Conservation (phyloP, 1,140 invertebrate species). For the Drosophila ironensis region DNA sequence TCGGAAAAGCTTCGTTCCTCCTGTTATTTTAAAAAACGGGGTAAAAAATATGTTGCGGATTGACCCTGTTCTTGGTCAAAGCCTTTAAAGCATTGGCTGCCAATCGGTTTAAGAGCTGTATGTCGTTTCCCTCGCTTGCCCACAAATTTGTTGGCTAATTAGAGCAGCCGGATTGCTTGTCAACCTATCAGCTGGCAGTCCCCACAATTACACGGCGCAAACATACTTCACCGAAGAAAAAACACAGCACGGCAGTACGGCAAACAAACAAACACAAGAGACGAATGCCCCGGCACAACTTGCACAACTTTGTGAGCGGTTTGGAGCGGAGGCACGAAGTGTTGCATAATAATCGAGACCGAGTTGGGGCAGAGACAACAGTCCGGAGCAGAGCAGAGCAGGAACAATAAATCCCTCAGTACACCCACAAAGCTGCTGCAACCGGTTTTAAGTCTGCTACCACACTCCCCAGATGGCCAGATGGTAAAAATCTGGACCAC, state of each 20-base stretch:
- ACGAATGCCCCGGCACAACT: constrained; percentile 35
- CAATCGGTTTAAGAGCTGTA: constrained; percentile 13
- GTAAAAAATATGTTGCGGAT: too few species aligned
- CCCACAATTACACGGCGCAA: constrained; percentile 28
- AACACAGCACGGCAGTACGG: not conserved
- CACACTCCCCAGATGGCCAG: constrained; percentile 29
- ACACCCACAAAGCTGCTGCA: constrained; percentile 60
- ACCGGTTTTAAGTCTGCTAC: constrained; percentile 54
- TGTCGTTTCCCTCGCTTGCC: constrained; percentile 46
- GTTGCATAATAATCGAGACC: constrained; percentile 71
- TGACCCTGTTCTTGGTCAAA: too few species aligned
- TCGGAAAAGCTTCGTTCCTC: too few species aligned
- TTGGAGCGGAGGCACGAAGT: constrained; percentile 67
- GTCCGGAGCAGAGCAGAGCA: constrained; percentile 27
- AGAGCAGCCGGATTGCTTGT: constrained; percentile 46
- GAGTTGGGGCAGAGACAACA: constrained; percentile 37
- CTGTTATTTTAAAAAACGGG: too few species aligned
- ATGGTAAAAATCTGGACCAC: constrained; percentile 27
- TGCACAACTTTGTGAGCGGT: constrained; percentile 58
- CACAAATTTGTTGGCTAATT: constrained; percentile 62
- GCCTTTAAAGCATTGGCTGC: constrained; percentile 26
- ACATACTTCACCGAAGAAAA: constrained; percentile 20
- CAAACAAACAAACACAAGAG: constrained; percentile 32
- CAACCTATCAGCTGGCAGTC: constrained; percentile 3
- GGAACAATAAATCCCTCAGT: constrained; percentile 54